Base-by-base conservation (phyloP, 2,888 invertebrate species). In the Gasteruption jaculator region DNA sequence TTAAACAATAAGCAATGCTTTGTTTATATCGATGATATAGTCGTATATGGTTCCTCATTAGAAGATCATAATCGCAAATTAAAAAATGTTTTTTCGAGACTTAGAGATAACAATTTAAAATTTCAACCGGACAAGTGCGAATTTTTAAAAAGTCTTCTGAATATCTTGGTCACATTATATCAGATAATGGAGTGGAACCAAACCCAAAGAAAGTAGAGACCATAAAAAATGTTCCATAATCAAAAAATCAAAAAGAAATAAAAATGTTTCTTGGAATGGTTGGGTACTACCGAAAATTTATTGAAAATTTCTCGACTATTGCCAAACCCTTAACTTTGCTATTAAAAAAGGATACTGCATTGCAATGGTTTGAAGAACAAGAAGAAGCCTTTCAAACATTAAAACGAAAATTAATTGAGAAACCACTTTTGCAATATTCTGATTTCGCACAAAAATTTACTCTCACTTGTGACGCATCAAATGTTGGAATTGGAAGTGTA, bases 361-460 rank as follows among this genome's bases (percentile, higher is more conserved):
- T 44, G 22, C 11, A 20, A 3, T 50, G 50, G 54, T 26, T 16
- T 4, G 22, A 33, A 1, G 26, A 38, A 2, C 35, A 43, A 16
- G 16, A 51, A 21, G 4, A 18, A 7, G 47, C 48, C 1, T 52
- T 53, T n/a, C n/a, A n/a, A n/a, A n/a, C n/a, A n/a, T n/a, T n/a
- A n/a, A n/a, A n/a, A n/a, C 34, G 8, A 43, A 6, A 4, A 4
- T 10, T 30, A 24, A 12, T 4, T 31, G 57, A 48, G 60, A 60
- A n/a, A n/a, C n/a, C n/a, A n/a, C n/a, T n/a, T n/a, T n/a, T n/a
- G n/a, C n/a, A n/a, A n/a, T n/a, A n/a, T 41, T 60, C 62, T 8
- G 53, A 63, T 48, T 65, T 61, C 43, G 22, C 16, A 7, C 39
- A 49, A 31, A n/a, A n/a, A n/a, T n/a, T n/a, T n/a, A n/a, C n/a